Percentiles rank a stretch among this genome's conserved stretches.
Conservation (phyloP, 2,113 vertebrate species). For the Sarotherodon lohbergeri region DNA sequence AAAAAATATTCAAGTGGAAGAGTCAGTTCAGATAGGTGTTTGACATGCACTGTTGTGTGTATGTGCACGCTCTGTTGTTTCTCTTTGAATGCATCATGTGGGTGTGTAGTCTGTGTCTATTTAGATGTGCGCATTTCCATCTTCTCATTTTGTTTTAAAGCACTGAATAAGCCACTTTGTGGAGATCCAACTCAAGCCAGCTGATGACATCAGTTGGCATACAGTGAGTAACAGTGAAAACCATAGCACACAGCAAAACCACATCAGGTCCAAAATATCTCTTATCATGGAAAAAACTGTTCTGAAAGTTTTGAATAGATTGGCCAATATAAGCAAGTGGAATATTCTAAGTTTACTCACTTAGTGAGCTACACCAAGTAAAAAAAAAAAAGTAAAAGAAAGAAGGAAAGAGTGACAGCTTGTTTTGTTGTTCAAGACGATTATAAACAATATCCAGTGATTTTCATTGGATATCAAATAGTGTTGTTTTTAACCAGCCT, state of each 20-base stretch:
- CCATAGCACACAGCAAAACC: neutral
- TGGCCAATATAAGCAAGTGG: neutral
- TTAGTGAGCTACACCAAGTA: neutral
- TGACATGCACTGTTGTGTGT: neutral
- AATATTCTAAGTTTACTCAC: neutral
- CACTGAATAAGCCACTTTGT: neutral
- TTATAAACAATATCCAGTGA: neutral
- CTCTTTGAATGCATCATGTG: neutral
- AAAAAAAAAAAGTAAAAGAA: neutral
- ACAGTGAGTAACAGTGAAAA: conserved; percentile 13
- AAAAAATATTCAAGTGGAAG: neutral
- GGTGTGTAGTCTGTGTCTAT: neutral
- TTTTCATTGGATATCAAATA: neutral
- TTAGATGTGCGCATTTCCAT: neutral
- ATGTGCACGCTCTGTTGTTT: neutral
- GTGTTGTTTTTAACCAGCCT: neutral
- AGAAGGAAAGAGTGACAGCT: neutral
- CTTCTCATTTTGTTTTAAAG: neutral
- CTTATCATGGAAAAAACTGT: neutral
- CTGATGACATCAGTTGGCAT: neutral
- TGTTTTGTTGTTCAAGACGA: neutral
- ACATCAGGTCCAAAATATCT: neutral
- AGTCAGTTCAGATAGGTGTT: neutral
- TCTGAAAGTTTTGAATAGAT: neutral
- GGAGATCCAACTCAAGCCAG: neutral